Evolutionary conservation across 2,797 vertebrate genomes (phyloP).

Genomic region (Sebastes elongatus): DNA sequence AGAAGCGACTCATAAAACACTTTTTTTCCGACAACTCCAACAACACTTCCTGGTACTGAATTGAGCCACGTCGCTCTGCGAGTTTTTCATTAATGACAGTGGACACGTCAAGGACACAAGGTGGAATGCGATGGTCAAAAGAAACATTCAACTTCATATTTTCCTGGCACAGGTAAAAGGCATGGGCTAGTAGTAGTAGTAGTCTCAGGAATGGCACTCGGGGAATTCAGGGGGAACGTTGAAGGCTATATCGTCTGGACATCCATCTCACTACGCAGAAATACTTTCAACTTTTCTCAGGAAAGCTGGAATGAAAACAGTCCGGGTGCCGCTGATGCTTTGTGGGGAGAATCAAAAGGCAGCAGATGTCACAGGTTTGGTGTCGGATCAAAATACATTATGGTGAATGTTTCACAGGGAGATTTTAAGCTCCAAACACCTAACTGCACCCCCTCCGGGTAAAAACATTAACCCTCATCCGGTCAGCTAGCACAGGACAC

Average conservation of each 20-base stretch:
- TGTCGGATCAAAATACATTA: background rate
- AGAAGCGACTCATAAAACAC: conserved; percentile 10
- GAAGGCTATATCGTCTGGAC: conserved; percentile 70
- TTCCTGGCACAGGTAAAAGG: conserved; percentile 77
- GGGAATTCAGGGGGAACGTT: conserved; percentile 44
- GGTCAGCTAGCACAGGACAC: background rate
- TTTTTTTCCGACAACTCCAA: background rate
- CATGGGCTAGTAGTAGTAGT: conserved; percentile 79
- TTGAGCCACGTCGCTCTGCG: background rate
- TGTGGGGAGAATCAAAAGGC: conserved; percentile 18
- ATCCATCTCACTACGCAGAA: conserved; percentile 59
- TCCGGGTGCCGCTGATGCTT: conserved; percentile 30
- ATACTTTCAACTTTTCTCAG: conserved; percentile 48
- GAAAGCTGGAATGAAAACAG: conserved; percentile 35
- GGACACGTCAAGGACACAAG: conserved; percentile 45
- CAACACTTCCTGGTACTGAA: conserved; percentile 51
- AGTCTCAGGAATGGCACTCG: conserved; percentile 75
- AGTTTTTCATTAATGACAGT: conserved; percentile 32
- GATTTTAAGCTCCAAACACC: conserved; percentile 27
- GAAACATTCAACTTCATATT: conserved; percentile 69
- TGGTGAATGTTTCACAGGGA: conserved; percentile 15
- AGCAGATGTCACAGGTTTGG: conserved; percentile 46
- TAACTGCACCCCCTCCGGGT: background rate
- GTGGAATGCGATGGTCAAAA: conserved; percentile 43
- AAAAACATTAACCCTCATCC: background rate